A percentile compares a stretch with the other conserved stretches of the same genome.
Conservation (phyloP, 2,113 vertebrate species). For the Lepidothrix coronata region DNA sequence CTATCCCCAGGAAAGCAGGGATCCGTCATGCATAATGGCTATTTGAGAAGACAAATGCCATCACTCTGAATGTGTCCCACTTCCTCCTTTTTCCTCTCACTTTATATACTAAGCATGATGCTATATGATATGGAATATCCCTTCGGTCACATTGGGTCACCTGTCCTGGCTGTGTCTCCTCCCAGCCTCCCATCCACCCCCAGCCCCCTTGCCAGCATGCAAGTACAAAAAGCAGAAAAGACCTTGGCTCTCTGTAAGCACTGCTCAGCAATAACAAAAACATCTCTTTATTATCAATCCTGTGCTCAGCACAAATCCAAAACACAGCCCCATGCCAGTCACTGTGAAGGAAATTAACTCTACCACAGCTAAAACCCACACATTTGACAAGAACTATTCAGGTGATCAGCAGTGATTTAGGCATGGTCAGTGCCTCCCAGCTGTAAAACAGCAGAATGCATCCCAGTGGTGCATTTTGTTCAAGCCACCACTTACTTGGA, state of each 20-base stretch:
- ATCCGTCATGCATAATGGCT: accelerated
- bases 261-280: background rate
- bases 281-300: background rate
- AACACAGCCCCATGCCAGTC: accelerated
- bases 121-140: background rate
- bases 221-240: background rate
- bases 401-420: background rate
- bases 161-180: background rate
- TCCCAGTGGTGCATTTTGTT: background rate
- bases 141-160: background rate
- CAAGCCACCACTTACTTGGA: background rate
- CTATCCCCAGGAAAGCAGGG: background rate
- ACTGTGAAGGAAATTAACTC: background rate
- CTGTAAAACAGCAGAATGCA: background rate
- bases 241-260: background rate
- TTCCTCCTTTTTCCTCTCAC: background rate
- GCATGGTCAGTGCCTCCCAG: background rate
- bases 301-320: background rate
- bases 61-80: no score
- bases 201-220: accelerated
- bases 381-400: background rate
- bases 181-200: accelerated
- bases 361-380: background rate
- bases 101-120: background rate
- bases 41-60: background rate